Base-by-base conservation (phyloP, 2,888 invertebrate genomes). In the Papilio protenor region DNA sequence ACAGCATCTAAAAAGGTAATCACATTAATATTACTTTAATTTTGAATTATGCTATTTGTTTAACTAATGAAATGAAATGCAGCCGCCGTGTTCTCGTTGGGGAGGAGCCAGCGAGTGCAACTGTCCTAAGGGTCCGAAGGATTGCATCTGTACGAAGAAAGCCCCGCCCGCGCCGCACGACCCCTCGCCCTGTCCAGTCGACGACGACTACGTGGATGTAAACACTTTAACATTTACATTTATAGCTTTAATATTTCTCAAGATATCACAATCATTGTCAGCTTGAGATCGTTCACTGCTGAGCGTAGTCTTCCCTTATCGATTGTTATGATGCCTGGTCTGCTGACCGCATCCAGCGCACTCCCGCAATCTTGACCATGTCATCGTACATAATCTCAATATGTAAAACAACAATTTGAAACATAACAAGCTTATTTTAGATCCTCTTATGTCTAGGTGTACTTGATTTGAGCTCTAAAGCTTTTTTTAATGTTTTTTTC, bases 71-170 rank as follows among this genome's bases (percentile, higher is more conserved):
- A 47, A 52, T 47, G 57, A 33, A 75, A 81, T 77, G 3, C 70
- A 94, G 94, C 88, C 87, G 0, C 85, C 92, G 1, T 94, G 94
- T 80, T 81, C 74, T 1, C 91, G 89, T 21, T 94, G 93, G 93
- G 88, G 87, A 1, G 88, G 87, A 2, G 78, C 83, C 0, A 85
- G 79, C 10, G 94, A 94, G 80, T 94, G 94, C 79, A 85, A 93
- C 77, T 94, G 94, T 80, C 92, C 93, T 0, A 88, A 87, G n/a
- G 93, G 93, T 6, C 90, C 91, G 0, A 88, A 88, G 47, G 73
- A 74, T 5, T 94, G 94, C 77, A 81, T 89, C 18, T 94, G 94
- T 79, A 81, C 81, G 1, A 87, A 83, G 66, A 87, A 84, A 61
- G 89, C 89, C 1, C 89, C 89, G 0, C 86, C 85, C 11, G 86